Base-by-base conservation (phyloP, 2,888 invertebrate species). In the Gnatocerus cornutus region DNA sequence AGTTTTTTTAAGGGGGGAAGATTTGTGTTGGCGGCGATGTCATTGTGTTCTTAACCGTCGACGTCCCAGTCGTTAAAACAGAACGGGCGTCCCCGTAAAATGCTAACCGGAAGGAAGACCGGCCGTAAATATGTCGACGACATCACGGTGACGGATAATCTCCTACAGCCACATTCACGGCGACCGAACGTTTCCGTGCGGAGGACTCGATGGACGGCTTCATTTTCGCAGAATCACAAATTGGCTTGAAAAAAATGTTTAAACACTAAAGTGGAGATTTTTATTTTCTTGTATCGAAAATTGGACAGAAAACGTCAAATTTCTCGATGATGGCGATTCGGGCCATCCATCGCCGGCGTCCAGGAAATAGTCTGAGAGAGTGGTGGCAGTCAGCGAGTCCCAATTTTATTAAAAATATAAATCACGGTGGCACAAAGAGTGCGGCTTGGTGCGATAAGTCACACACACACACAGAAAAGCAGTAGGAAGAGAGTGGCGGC, bases 371-470 rank as follows among this genome's bases (percentile, higher is more conserved):
- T 50, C 64, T 59, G 52, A 59, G 46, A 56, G 59, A 53, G 65
- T 43, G 64, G 64, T 58, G 58, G 64, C 58, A 69, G 69, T 58
- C 62, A 59, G 53, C 59, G 52, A 59, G 71, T 67, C 63, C 71
- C 67, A 71, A 71, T 71, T 71, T 71, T 71, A 71, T 71, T 71
- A 71, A 71, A 89, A 89, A 87, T 89, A 88, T 87, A 87, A 87
- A 88, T 87, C 83, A 87, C 87, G 83, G 85, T 85, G 86, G 89
- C 88, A 90, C 86, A 87, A 85, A 86, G 86, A 88, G 86, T 83
- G 88, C 87, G 74, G 77, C 77, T 73, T 77, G 77, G 77, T 72
- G 78, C 78, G 77, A 79, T 79, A 80, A 80, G 80, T 78, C 78
- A 79, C 76, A 76, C 72, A 71, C 74, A 73, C 58, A 66, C 37